phyloP scores from a whole-genome alignment of 2,888 invertebrate genomes.

The Mechanitis mazaeus region DNA sequence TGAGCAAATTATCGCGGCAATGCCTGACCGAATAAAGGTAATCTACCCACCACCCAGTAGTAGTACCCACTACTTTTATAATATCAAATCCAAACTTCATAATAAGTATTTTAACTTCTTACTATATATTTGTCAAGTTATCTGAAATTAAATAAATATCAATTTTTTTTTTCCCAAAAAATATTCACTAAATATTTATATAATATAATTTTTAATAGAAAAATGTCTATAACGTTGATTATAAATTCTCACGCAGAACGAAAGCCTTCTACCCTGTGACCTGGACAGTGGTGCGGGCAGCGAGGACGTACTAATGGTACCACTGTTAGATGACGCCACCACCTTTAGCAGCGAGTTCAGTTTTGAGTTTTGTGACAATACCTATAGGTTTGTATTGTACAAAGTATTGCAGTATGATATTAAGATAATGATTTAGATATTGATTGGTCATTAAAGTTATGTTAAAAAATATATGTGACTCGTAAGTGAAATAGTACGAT shows the following conservation, averaged over 20 bases:
- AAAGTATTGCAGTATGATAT: neutral
- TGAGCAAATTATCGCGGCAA: conserved; percentile 98
- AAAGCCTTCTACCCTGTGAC: conserved; percentile 67
- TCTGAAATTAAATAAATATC: too few species aligned
- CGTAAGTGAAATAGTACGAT: too few species aligned
- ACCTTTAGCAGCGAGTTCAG: conserved; percentile 84
- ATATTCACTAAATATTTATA: too few species aligned
- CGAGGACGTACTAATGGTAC: conserved; percentile 85
- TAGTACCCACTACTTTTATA: too few species aligned
- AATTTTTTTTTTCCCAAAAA: too few species aligned
- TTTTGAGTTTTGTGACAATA: conserved; percentile 89
- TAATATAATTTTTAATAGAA: too few species aligned
- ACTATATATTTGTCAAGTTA: too few species aligned
- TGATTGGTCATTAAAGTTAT: too few species aligned
- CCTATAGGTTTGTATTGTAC: conserved; percentile 78
- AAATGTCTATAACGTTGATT: neutral
- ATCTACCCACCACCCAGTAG: conserved; percentile 18
- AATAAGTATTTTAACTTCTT: too few species aligned
- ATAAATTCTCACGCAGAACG: conserved; percentile 73
- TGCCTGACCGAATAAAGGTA: conserved; percentile 98
- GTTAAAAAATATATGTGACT: too few species aligned
- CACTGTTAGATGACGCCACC: conserved; percentile 77
- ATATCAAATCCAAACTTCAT: too few species aligned
- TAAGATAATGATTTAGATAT: too few species aligned
- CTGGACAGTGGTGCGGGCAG: conserved; percentile 75